Base-by-base conservation (phyloP, 2,113 vertebrate species). In the Clarias magur region DNA sequence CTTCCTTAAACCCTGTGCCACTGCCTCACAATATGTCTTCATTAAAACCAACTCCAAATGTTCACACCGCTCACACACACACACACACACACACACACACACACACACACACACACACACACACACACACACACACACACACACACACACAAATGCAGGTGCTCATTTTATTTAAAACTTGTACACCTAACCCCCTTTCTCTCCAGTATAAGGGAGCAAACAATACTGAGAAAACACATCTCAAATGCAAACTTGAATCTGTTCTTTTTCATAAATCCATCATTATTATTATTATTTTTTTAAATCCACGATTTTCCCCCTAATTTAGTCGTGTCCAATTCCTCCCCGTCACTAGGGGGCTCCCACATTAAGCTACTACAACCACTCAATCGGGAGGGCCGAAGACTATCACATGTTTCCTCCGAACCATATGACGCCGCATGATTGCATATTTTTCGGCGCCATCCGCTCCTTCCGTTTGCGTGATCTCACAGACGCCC, bases 1-100 rank as follows among this genome's bases (percentile, higher is more conserved):
- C 85, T 63, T 84, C 82, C 83, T 85, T 88, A 86, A 89, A 82
- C 86, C 48, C 81, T 86, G 84, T 68, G 67, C 79, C 81, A 38
- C 38, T 87, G 59, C 48, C 80, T 85, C 80, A 87, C 79, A 48
- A 63, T 89, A 86, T 17, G 84, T 91, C 88, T 88, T 91, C 84
- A 91, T 91, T 90, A 89, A 56, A 86, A 83, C 62, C 81, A 34
- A 86, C 65, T 86, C 72, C 80, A 53, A 38, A 80, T n/a, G n/a
- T n/a, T n/a, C n/a, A 38, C 30, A 67, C 56, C 76, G 38, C 38
- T 2, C 5, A 42, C 42, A 42, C 42, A 42, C 42, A 42, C 42
- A 88, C 83, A 85, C 42, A 76, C 73, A 80, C 72, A 85, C 56
- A 86, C 67, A 68, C 73, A 86, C 21, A 65, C 53, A 73, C 12